phyloP scores from a whole-genome alignment of 1,140 invertebrate species.

The Orchestia grillus region DNA sequence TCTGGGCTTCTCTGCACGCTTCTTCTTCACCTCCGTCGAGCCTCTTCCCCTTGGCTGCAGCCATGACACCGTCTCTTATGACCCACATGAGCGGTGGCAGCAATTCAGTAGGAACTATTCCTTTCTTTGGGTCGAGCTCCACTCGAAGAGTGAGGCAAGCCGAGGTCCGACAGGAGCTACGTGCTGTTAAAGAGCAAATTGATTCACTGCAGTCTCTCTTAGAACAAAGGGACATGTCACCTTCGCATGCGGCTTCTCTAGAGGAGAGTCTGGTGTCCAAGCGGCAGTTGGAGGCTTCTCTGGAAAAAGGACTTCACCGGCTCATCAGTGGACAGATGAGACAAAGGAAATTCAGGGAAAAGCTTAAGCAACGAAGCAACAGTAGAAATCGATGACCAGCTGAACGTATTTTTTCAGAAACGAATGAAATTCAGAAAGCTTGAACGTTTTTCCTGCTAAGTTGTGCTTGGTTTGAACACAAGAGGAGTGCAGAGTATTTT shows the following conservation, averaged over 20 bases:
- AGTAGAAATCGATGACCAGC: slow-evolving; percentile 28
- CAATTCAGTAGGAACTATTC: not conserved
- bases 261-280: slow-evolving; percentile 61
- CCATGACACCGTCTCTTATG: slow-evolving; percentile 50
- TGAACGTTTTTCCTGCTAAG: not conserved
- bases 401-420: not conserved
- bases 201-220: slow-evolving; percentile 61
- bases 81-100: slow-evolving; percentile 7
- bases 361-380: slow-evolving; percentile 60
- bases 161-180: slow-evolving; percentile 63
- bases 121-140: not conserved
- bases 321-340: slow-evolving; percentile 66
- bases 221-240: slow-evolving; percentile 61
- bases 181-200: slow-evolving; percentile 61
- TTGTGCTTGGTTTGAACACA: not conserved
- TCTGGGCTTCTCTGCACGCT: slow-evolving; percentile 59
- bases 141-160: slow-evolving; percentile 59
- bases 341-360: slow-evolving; percentile 66
- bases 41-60: slow-evolving; percentile 59
- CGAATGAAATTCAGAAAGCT: not conserved
- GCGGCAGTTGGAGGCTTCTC: slow-evolving; percentile 55
- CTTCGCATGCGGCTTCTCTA: slow-evolving; percentile 34
- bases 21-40: slow-evolving; percentile 62
- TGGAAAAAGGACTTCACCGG: slow-evolving; percentile 66
- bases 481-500: not conserved